These are phyloP conservation scores for Sebastes dallii DNA, from an alignment of 2,797 vertebrate species.

Conservation along the genomic window DNA sequence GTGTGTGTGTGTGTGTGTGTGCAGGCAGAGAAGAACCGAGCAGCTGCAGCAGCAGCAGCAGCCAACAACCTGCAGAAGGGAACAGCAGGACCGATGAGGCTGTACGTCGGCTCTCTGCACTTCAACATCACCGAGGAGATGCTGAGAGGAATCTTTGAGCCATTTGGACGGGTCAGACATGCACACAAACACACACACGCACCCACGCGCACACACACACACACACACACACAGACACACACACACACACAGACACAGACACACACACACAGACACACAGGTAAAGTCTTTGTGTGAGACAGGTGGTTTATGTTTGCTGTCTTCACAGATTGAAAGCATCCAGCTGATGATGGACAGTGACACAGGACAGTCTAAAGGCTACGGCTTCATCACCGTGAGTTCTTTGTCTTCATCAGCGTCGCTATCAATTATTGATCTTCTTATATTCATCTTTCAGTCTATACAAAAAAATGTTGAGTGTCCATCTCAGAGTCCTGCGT, in stretches of 20 bases:
- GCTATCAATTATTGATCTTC: neutral
- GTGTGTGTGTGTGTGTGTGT: neutral
- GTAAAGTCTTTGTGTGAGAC: neutral
- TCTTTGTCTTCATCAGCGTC: neutral
- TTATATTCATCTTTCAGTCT: neutral
- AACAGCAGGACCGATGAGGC: slow-evolving; percentile 92
- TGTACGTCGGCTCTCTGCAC: slow-evolving; percentile 95
- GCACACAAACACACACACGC: neutral
- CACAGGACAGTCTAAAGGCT: slow-evolving; percentile 94
- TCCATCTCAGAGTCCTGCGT: neutral
- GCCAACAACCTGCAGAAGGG: slow-evolving; percentile 95
- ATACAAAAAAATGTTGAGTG: neutral
- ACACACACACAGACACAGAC: neutral
- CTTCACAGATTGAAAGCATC: slow-evolving; percentile 93
- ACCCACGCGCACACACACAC: accelerated
- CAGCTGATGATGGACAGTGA: slow-evolving; percentile 99
- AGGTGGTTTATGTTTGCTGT: neutral
- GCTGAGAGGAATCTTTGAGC: slow-evolving; percentile 97
- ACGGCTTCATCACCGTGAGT: slow-evolving; percentile 97
- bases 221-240: no score
- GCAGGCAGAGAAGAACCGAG: slow-evolving; percentile 96
- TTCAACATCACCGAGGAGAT: slow-evolving; percentile 99
- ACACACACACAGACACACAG: neutral
- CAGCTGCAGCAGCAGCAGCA: slow-evolving; percentile 87
- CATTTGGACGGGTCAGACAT: slow-evolving; percentile 90